A percentile compares a stretch with the other conserved stretches of the same genome.
phyloP scores from a whole-genome alignment of 1,140 invertebrate species.

The Drosophila sucinea region DNA sequence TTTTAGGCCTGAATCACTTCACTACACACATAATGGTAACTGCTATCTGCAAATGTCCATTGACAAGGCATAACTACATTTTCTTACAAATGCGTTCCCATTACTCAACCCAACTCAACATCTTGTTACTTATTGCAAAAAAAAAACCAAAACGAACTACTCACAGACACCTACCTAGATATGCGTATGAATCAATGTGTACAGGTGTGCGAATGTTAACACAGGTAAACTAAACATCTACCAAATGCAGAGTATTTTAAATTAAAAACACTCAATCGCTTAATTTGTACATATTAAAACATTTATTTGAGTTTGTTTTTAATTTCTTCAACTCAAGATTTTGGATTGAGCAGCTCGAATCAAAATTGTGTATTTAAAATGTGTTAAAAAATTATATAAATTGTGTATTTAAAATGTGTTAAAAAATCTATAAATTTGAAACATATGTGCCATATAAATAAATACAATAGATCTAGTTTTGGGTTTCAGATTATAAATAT shows the following conservation, averaged over 20 bases:
- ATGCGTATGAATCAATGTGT: neutral
- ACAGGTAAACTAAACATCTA: neutral
- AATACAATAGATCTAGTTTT: too few species aligned
- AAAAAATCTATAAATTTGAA: too few species aligned
- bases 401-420: too few species aligned
- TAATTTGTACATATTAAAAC: neutral
- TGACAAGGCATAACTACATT: slow-evolving; percentile 19
- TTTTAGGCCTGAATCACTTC: slow-evolving; percentile 5
- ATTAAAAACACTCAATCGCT: neutral
- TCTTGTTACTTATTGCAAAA: slow-evolving; percentile 3
- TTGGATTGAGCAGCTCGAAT: too few species aligned
- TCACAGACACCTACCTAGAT: neutral
- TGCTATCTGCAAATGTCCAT: slow-evolving; percentile 15
- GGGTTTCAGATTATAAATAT: too few species aligned
- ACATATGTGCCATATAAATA: too few species aligned
- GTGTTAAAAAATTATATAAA: too few species aligned
- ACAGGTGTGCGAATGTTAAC: neutral
- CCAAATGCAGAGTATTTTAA: neutral
- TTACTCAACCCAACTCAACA: slow-evolving; percentile 10
- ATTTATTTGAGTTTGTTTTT: too few species aligned
- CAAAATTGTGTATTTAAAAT: too few species aligned
- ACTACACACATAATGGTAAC: slow-evolving; percentile 8
- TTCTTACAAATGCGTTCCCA: slow-evolving; percentile 14
- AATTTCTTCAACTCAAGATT: too few species aligned
- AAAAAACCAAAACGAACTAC: neutral